phyloP scores from a whole-genome alignment of 2,888 invertebrate genomes.

The Aphelenchoides bicaudatus region DNA sequence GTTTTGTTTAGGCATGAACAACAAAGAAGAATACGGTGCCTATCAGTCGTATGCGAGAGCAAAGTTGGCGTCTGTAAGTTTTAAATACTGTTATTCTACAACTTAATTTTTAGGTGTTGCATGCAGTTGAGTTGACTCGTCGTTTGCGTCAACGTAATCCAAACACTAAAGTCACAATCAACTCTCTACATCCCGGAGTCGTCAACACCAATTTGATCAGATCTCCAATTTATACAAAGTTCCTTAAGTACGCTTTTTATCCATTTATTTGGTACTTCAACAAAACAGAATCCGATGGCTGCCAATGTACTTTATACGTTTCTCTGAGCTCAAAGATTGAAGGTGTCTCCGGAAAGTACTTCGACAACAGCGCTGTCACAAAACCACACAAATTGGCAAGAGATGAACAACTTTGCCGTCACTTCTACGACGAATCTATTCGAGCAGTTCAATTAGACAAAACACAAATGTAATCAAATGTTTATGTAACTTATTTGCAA shows the following conservation, averaged over 20 bases:
- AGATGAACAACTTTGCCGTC: background rate
- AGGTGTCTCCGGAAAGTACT: slow-evolving; percentile 75
- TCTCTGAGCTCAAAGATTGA: slow-evolving; percentile 74
- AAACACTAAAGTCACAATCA: slow-evolving; percentile 32
- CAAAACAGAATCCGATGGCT: slow-evolving; percentile 75
- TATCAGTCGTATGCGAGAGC: slow-evolving; percentile 51
- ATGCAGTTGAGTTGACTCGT: slow-evolving; percentile 49
- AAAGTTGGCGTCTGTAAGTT: slow-evolving; percentile 53
- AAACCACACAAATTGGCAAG: background rate
- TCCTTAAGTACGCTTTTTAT: slow-evolving; percentile 33
- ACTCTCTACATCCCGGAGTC: slow-evolving; percentile 42
- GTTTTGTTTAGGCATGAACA: slow-evolving; percentile 46
- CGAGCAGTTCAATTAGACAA: slow-evolving; percentile 2
- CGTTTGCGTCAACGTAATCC: slow-evolving; percentile 40
- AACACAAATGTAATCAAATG: too few relatives aligned
- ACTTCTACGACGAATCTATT: slow-evolving; percentile 4
- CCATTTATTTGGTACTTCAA: slow-evolving; percentile 59
- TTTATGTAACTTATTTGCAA: too few relatives aligned
- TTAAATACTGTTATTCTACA: background rate
- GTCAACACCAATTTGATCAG: slow-evolving; percentile 42
- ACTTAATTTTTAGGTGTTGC: slow-evolving; percentile 47
- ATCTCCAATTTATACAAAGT: slow-evolving; percentile 23
- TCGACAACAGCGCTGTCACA: too few relatives aligned
- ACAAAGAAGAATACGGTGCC: slow-evolving; percentile 45
- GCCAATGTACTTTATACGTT: slow-evolving; percentile 74